These are phyloP conservation scores for Myripristis murdjan DNA, from an alignment of 2,797 vertebrate species.

Conservation along the genomic window DNA sequence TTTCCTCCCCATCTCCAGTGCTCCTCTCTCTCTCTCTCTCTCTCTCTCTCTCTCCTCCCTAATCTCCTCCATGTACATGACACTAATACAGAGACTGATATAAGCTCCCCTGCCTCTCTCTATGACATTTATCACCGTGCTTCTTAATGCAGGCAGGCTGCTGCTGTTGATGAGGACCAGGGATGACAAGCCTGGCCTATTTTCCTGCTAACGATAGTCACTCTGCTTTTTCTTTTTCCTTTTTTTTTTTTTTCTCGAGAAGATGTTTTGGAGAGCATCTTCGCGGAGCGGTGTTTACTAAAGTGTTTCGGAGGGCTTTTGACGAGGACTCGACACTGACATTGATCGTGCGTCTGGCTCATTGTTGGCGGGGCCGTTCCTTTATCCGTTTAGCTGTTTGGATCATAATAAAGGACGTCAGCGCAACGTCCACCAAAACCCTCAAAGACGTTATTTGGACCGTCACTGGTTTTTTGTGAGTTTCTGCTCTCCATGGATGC, in stretches of 20 bases:
- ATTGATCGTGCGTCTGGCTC: constrained; percentile 45
- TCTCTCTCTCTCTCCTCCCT: constrained; percentile 26
- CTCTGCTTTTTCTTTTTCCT: constrained; percentile 12
- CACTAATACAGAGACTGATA: constrained; percentile 81
- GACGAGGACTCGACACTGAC: constrained; percentile 41
- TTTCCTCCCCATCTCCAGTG: constrained; percentile 36
- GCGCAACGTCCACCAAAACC: no score
- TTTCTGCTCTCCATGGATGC: no score
- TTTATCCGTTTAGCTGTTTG: constrained; percentile 37
- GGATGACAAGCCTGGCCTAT: constrained; percentile 77
- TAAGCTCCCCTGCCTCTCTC: constrained; percentile 74
- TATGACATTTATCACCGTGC: constrained; percentile 74
- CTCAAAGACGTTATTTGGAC: no score
- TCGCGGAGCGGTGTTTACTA: constrained; percentile 49
- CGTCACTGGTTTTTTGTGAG: no score
- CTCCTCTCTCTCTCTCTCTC: constrained; percentile 13
- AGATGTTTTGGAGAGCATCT: constrained; percentile 13
- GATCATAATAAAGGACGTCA: constrained; percentile 33
- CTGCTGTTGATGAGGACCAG: constrained; percentile 70
- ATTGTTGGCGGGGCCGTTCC: constrained; percentile 36
- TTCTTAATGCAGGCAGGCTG: constrained; percentile 74
- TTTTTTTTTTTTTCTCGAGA: constrained; percentile 7
- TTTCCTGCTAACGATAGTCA: constrained; percentile 65
- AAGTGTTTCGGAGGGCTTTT: constrained; percentile 33
- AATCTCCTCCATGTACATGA: constrained; percentile 77